Evolutionary conservation across 2,113 vertebrate genomes (phyloP).

Genomic region (Promerops cafer): DNA sequence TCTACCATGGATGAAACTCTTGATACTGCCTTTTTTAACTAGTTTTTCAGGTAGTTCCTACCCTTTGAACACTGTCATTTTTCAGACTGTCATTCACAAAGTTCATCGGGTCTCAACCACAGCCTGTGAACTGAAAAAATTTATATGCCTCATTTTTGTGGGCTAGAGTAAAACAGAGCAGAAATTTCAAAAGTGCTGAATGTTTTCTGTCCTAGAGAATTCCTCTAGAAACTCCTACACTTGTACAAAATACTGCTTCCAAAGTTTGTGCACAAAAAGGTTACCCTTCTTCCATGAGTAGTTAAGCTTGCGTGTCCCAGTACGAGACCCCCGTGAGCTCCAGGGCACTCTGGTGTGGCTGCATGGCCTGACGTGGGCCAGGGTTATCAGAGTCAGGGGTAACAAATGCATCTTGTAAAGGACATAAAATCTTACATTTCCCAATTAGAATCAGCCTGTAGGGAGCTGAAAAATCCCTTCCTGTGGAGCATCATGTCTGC

Average conservation of each 20-base stretch:
- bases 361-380: not conserved
- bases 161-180: not conserved
- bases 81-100: not conserved
- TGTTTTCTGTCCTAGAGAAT: not conserved
- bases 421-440: not conserved
- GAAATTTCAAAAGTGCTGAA: not conserved
- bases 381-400: not conserved
- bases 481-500: not conserved
- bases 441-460: not conserved
- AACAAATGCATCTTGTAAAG: not conserved
- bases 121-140: not conserved
- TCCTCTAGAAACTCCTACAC: not conserved
- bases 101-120: not conserved
- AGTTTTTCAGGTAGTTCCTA: slow-evolving; percentile 48
- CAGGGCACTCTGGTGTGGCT: not conserved
- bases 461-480: not conserved
- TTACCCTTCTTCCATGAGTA: not conserved
- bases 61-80: not conserved
- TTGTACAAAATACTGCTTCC: not conserved
- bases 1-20: not conserved
- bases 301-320: not conserved
- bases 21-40: not conserved
- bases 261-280: not conserved
- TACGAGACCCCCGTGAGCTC: not conserved
- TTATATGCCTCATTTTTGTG: not conserved